Evolutionary conservation across 1,140 invertebrate species (phyloP).

Genomic region (Spodoptera frugiperda): DNA sequence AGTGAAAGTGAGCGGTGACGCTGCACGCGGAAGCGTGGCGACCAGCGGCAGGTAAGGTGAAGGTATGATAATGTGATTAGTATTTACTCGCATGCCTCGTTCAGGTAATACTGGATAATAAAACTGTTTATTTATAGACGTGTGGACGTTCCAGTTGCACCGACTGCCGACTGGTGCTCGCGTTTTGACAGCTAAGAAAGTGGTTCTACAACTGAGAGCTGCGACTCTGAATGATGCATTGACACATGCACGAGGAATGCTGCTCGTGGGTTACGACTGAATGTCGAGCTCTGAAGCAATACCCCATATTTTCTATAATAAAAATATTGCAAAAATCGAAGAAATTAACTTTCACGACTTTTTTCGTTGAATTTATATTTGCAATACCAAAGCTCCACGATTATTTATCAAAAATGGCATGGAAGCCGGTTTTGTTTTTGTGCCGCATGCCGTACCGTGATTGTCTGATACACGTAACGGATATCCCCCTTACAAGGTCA

Average conservation of each 20-base stretch:
- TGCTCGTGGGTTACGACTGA: background rate
- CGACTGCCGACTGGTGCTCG: slow-evolving; percentile 43
- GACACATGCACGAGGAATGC: slow-evolving; percentile 13
- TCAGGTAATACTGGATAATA: slow-evolving; percentile 57
- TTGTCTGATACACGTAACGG: slow-evolving; percentile 24
- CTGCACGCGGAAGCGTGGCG: slow-evolving; percentile 72
- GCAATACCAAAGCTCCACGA: background rate
- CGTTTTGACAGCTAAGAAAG: slow-evolving; percentile 45
- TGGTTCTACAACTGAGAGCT: slow-evolving; percentile 29
- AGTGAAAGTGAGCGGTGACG: slow-evolving; percentile 81
- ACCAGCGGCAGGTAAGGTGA: slow-evolving; percentile 67
- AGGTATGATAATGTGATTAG: slow-evolving; percentile 70
- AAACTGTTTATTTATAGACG: slow-evolving; percentile 54
- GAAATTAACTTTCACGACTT: background rate
- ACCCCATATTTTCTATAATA: no score
- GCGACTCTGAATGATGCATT: slow-evolving; percentile 18
- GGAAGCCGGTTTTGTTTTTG: slow-evolving; percentile 9
- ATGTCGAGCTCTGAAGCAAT: no score
- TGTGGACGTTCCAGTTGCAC: slow-evolving; percentile 39
- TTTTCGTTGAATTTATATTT: background rate
- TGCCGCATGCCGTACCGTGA: background rate
- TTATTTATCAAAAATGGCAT: background rate
- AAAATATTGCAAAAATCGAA: background rate
- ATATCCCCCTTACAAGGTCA: slow-evolving; percentile 46
- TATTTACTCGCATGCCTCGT: slow-evolving; percentile 54